These are phyloP conservation scores for Taurulus bubalis DNA, from an alignment of 2,113 vertebrate species.

Conservation along the genomic window DNA sequence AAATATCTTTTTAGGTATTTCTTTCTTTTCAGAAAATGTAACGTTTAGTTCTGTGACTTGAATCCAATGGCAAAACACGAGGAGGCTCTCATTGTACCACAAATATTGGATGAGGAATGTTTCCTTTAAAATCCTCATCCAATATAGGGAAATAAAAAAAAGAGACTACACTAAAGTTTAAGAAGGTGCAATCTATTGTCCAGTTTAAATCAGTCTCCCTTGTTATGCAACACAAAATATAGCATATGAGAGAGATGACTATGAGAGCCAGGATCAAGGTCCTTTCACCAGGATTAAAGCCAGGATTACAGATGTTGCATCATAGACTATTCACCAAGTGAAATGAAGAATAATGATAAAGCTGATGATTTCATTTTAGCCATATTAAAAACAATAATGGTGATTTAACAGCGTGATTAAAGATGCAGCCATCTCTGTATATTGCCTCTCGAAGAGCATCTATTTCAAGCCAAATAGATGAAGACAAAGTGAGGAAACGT, in stretches of 20 bases:
- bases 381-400: slow-evolving; percentile 20
- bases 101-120: neutral
- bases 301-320: slow-evolving; percentile 65
- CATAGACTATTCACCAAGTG: slow-evolving; percentile 49
- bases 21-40: neutral
- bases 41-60: neutral
- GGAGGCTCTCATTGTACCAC: neutral
- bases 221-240: slow-evolving; percentile 68
- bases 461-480: neutral
- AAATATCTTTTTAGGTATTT: neutral
- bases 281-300: slow-evolving; percentile 60
- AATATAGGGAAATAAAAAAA: neutral
- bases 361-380: slow-evolving; percentile 43
- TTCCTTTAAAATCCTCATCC: slow-evolving; percentile 1
- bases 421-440: neutral
- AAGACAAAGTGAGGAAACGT: neutral
- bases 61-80: neutral
- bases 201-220: slow-evolving; percentile 31
- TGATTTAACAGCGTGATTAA: neutral
- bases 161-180: slow-evolving; percentile 1
- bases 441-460: neutral
- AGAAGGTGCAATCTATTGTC: slow-evolving; percentile 21
- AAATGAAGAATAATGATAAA: slow-evolving; percentile 46
- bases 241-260: slow-evolving; percentile 47
- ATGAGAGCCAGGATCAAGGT: slow-evolving; percentile 9